Evolutionary conservation across 2,113 vertebrate species (phyloP), one percentile per base, ranked within the genome.

Genomic region (Brachirus orientalis): DNA sequence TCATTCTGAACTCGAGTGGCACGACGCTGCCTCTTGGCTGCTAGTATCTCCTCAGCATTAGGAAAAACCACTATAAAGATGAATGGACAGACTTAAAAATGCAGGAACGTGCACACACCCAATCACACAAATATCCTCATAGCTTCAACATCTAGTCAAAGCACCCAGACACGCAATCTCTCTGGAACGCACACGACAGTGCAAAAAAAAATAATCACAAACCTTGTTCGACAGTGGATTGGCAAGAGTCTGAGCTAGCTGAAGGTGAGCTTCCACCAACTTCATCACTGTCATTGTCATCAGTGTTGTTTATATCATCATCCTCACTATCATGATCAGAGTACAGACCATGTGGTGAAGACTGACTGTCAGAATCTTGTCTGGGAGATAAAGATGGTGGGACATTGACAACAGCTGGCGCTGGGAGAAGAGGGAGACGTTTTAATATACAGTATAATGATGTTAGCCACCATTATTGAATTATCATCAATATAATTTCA

Each of bases 11-110:
- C 33, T 78, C 93, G 93, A 70, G 89, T 86, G 55, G 90, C 65
- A 12, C 84, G 90, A 36, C 94, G 90, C 9, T 83, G 92, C 71
- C 87, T 93, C 53, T 87, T 92, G 52, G 95, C 95, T 72, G 93
- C 93, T 64, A 77, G 69, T 37, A 95, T 87, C 9, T 77, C 84
- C 67, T 81, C 78, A 16, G 90, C 78, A 44, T 89, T 91, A 8
- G 95, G 94, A 50, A 96, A 91, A 28, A 28, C 10, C 35, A 81
- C 95, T 97, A 73, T 35, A 75, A 68, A 57, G 55, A 67, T 0
- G 63, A 60, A 72, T 3, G 6, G 6, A 51, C 18, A 67, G 0
- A 63, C 10, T 48, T 13, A 35, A 61, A 9, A 41, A 20, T 36
- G 8, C 9, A 28, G 9, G 12, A 35, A 28, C 1, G 10, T 11